A percentile compares a stretch with the other conserved stretches of the same genome.
phyloP scores from a whole-genome alignment of 2,888 invertebrate genomes.

The Caprella mutica region DNA sequence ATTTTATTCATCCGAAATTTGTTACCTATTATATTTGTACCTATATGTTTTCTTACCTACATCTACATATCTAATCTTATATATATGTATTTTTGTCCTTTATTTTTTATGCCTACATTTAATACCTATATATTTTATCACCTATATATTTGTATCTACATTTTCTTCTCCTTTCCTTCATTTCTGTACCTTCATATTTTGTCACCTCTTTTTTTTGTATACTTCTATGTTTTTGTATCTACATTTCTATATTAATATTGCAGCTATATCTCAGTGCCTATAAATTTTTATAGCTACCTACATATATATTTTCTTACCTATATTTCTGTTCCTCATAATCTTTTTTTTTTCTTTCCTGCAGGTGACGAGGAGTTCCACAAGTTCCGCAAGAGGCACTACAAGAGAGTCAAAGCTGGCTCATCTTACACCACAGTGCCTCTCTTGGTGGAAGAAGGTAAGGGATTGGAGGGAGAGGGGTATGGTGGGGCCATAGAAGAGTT shows the following conservation, averaged over 20 bases:
- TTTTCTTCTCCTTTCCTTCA: slow-evolving; percentile 1
- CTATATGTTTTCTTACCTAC: too few relatives aligned
- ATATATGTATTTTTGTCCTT: slow-evolving; percentile 1
- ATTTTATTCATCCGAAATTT: not conserved
- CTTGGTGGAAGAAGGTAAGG: slow-evolving; percentile 19
- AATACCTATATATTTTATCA: not conserved
- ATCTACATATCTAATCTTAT: slow-evolving; percentile 1
- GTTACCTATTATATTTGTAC: not conserved
- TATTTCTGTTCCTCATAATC: not conserved
- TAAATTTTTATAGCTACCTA: not conserved
- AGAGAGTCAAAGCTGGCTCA: slow-evolving; percentile 21
- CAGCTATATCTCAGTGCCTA: not conserved
- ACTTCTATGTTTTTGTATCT: slow-evolving; percentile 4
- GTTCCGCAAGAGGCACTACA: slow-evolving; percentile 19
- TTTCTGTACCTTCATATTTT: not conserved
- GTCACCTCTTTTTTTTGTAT: not conserved
- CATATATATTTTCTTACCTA: not conserved
- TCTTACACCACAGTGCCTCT: slow-evolving; percentile 21
- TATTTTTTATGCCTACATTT: not conserved
- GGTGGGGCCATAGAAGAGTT: too few relatives aligned
- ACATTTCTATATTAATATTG: slow-evolving; percentile 8
- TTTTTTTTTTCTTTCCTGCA: slow-evolving; percentile 1
- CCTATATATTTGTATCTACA: slow-evolving; percentile 12
- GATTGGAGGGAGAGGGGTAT: too few relatives aligned
- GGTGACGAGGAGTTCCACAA: slow-evolving; percentile 27